A percentile compares a stretch with the other conserved stretches of the same genome.
Evolutionary conservation across 53 echinoderm and acorn worm species (phyloP).

Genomic region (Temnopleurus reevesii): DNA sequence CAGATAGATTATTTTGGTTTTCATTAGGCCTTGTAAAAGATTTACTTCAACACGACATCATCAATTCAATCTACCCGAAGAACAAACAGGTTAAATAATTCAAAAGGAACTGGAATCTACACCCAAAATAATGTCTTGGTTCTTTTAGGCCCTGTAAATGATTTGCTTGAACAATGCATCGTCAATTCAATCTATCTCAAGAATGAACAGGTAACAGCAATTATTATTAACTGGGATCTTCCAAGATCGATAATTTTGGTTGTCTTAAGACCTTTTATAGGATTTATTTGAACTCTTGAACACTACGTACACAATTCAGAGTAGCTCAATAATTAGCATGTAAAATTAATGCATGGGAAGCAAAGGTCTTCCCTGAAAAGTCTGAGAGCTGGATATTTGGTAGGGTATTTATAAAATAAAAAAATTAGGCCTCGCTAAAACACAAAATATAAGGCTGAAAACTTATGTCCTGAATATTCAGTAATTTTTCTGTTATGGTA

Average conservation of each 20-base stretch:
- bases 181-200: conserved; percentile 78
- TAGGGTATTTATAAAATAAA: no score
- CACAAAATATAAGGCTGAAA: no score
- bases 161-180: conserved; percentile 82
- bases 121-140: no score
- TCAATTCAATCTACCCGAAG: conserved; percentile 76
- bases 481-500: no score
- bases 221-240: background rate
- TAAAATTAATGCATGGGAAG: background rate
- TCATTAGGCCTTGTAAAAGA: no score
- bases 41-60: conserved; percentile 81
- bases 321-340: background rate
- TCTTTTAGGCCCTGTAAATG: no score
- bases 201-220: conserved; percentile 81
- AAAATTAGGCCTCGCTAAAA: no score
- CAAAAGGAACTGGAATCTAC: no score
- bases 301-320: background rate
- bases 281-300: background rate
- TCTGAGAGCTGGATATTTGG: background rate
- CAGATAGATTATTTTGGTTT: no score
- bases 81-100: conserved; percentile 82
- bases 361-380: background rate
- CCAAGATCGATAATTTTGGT: no score
- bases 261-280: background rate
- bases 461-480: no score